Evolutionary conservation across 2,888 invertebrate genomes (phyloP), one percentile per base, ranked within the genome.

Genomic region (Hyalella azteca): DNA sequence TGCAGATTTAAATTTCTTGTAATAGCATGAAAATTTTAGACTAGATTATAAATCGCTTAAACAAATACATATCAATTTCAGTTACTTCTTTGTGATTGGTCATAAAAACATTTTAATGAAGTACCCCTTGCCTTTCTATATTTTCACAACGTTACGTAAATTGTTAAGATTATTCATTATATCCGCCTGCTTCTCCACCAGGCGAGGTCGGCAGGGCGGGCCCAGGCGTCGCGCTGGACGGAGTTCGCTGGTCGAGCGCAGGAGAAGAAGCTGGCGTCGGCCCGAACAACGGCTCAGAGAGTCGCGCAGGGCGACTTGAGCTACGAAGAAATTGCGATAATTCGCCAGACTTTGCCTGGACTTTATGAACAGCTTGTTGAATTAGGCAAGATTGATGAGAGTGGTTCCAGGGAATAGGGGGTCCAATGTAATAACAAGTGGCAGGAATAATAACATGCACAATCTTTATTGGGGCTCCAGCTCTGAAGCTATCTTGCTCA

Each of bases 241-340:
- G 66, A 66, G 13, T 66, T 66, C 29, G 66, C 66, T n/a, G 29
- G 19, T 36, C 66, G 66, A 5, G 66, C 66, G 7, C 66, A 66
- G 36, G 66, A 66, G 66, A 66, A 66, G 26, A 32, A 29, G 39
- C 66, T 5, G 7, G 36, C 7, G 13, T 5, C 66, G 3, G 66
- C 66, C 11, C 7, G 5, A 5, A 32, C 32, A 36, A 66, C 66
- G 19, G 66, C 66, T 2, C 66, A 36, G 39, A 66, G 66, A 36
- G 36, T 66, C n/a, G 66, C 66, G 4, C 3, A 9, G 19, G 66
- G 66, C 13, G 66, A 66, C 66, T n/a, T 66, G 13, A 66, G 66
- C 66, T 15, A 19, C 32, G 66, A 66, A 7, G 66, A 66, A 66
- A 66, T 66, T 36, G 19, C n/a, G 19, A 66, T 36, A n/a, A 4